A percentile compares a stretch with the other conserved stretches of the same genome.
Conservation (phyloP, 64 coral and sea anemone genomes). For the Pachyseris speciosa region DNA sequence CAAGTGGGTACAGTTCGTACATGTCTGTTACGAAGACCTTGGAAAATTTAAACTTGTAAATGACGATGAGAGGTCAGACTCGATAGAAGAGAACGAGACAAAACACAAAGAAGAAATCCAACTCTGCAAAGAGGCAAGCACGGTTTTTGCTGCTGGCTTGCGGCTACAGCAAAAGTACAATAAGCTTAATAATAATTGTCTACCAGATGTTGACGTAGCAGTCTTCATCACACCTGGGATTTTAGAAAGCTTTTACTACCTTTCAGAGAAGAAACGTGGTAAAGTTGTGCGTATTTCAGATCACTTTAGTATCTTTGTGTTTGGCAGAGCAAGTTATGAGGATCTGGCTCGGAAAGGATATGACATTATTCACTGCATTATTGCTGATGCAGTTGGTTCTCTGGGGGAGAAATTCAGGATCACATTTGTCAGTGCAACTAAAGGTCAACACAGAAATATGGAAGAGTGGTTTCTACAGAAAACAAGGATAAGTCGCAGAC, state of each 20-base stretch:
- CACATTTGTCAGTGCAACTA: no score
- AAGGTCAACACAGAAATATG: no score
- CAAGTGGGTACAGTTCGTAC: no score
- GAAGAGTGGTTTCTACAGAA: no score
- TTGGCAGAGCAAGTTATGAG: no score
- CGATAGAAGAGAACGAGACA: background rate
- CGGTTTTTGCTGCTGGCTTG: constrained; percentile 28
- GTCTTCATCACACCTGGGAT: constrained; percentile 21
- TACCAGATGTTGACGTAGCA: background rate
- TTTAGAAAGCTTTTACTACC: background rate
- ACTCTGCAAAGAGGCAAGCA: background rate
- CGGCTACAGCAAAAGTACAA: no score
- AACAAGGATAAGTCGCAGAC: no score
- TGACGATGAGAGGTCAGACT: background rate
- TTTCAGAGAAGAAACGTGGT: background rate
- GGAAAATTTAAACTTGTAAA: no score
- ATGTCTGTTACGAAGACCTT: background rate
- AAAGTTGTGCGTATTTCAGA: background rate
- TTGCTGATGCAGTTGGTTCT: no score
- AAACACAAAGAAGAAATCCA: no score
- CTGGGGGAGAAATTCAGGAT: no score
- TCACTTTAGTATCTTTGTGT: background rate
- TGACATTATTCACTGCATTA: background rate
- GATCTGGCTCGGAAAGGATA: no score
- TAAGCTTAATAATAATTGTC: background rate